Base-by-base conservation (phyloP, 2,888 invertebrate genomes). In the Cephus spinipes region DNA sequence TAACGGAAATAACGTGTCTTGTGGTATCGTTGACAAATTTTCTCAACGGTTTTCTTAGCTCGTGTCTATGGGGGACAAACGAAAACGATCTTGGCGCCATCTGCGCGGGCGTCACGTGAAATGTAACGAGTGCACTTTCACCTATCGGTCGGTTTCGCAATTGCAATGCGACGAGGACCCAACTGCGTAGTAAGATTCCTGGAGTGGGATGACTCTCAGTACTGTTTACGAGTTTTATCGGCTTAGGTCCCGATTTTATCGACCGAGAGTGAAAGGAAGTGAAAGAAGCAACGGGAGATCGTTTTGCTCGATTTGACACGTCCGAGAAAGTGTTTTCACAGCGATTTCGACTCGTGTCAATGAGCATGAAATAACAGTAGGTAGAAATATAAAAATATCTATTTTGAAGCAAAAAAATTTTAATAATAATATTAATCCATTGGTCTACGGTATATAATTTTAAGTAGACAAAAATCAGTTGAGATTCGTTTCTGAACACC, bases 51-150 rank as follows among this genome's bases (percentile, higher is more conserved):
- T 55, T 55, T 55, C 15, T 2, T 55, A 23, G 55, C 6, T 6
- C 9, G 9, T 55, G 12, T 55, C 55, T 9, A 55, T 23, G 23
- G 23, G 23, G 55, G 55, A 23, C 4, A 23, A 15, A 6, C 15
- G 40, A 1, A 23, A 23, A 9, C 55, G 55, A 55, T 23, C 55
- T 55, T 55, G 9, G 9, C 55, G 55, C 55, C 55, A 55, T 15
- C 55, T 55, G 55, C 23, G 71, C 71, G 71, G 71, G 31, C 12
- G 15, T 15, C 11, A 71, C 71, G 71, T 87, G 86, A 88, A 89
- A 86, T 85, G 86, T 87, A 87, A 86, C 86, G 77, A 88, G 85
- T 89, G 88, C 87, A 89, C 89, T 89, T 89, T 89, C 89, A 88
- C 89, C 89, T 80, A 80, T 68, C 35, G 74, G 36, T 34, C 78